Evolutionary conservation across 2,113 vertebrate genomes (phyloP).

Genomic region (Strix aluco): DNA sequence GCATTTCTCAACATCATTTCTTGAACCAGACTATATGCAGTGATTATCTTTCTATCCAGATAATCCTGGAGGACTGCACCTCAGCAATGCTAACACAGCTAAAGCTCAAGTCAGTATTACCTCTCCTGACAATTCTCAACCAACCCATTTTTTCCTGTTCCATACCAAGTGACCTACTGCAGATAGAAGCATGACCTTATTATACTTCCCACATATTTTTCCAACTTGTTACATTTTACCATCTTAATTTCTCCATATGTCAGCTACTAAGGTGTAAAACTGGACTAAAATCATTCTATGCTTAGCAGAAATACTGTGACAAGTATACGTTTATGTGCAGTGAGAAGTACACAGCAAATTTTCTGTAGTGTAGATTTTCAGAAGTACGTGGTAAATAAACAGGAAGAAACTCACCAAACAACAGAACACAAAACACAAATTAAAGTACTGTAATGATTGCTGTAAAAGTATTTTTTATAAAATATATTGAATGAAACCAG

Average conservation of each 20-base stretch:
- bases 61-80: not conserved
- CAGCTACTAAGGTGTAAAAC: not conserved
- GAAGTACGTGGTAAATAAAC: not conserved
- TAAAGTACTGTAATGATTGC: not conserved
- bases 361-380: not conserved
- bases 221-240: not conserved
- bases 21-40: not conserved
- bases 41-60: not conserved
- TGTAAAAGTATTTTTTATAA: not conserved
- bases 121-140: not conserved
- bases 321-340: not conserved
- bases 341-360: not conserved
- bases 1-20: not conserved
- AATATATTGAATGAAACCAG: not conserved
- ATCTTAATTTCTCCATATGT: not conserved
- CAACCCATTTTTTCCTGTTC: not conserved
- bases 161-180: not conserved
- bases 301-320: not conserved
- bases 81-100: not conserved
- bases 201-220: not conserved
- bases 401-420: not conserved
- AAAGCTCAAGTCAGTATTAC: not conserved
- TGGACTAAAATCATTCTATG: not conserved
- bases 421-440: not conserved
- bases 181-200: not conserved